Base-by-base conservation (phyloP, 2,113 vertebrate genomes). In the Gobiocypris rarus region DNA sequence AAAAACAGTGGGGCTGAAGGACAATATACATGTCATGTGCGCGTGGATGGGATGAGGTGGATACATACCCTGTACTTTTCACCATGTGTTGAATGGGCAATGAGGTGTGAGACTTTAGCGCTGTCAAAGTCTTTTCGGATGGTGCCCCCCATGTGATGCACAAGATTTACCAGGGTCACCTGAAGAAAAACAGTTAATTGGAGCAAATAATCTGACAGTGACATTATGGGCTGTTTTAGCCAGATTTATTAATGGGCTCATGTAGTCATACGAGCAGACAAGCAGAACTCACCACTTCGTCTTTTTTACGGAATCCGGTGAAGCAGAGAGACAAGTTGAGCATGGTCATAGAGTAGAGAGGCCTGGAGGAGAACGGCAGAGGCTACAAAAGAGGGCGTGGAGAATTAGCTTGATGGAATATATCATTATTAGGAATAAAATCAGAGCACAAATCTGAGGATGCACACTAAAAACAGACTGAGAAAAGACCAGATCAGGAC, bases 101-200 rank as follows among this genome's bases (percentile, higher is more conserved):
- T 95, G 84, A 99, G 95, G 90, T 99, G 98, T 69, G 97, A 98
- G 82, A 99, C 96, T 94, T 99, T 99, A 38, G 97, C 95, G 88
- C 96, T 97, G 54, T 81, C 79, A 41, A 98, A 99, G 87, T 99
- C 97, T 88, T 94, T 98, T 54, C 97, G 95, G 89, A 96, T 98
- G 87, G 95, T 95, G 75, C 98, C 98, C 65, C 98, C 98, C 98
- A 99, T 99, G 86, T 99, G 96, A 94, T 99, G 98, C 81, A 97
- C 98, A 87, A 99, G 91, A 84, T 96, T 98, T 85, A 98, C 97
- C 17, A 99, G 91, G n/a, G 94, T 95, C 74, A 98, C 96, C 98
- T 99, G 63, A 56, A 0, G 34, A 8, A 87, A 84, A 50, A 75
- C 4, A 48, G 31, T 59, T 58, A 9, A 10, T 84, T 19, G 65